Evolutionary conservation across 1,140 invertebrate genomes (phyloP).

Genomic region (Hirudo medicinalis): DNA sequence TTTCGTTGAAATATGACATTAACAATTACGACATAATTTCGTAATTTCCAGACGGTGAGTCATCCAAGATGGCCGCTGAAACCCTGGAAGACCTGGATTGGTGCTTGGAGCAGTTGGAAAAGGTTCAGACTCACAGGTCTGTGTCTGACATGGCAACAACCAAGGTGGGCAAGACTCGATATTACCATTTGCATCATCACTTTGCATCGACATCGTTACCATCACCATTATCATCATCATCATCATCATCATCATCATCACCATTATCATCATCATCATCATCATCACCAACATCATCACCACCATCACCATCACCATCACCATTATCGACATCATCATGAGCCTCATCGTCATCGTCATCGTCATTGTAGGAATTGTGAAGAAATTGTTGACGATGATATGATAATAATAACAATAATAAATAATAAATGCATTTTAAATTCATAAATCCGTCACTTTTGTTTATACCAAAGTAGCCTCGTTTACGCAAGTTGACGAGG

Average conservation of each 20-base stretch:
- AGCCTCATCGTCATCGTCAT: not conserved
- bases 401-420: too few species aligned
- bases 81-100: slow-evolving; percentile 97
- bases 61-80: slow-evolving; percentile 75
- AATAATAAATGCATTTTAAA: too few species aligned
- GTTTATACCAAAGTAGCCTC: not conserved
- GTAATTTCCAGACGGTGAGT: slow-evolving; percentile 63
- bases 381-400: too few species aligned
- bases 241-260: not conserved
- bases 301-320: not conserved
- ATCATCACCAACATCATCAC: not conserved
- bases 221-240: not conserved
- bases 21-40: slow-evolving; percentile 21
- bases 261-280: slow-evolving; percentile 2
- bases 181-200: not conserved
- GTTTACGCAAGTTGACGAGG: not conserved
- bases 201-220: not conserved
- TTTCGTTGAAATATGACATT: too few species aligned
- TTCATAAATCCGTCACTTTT: too few species aligned
- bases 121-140: slow-evolving; percentile 94
- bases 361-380: not conserved
- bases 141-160: slow-evolving; percentile 98
- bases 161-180: slow-evolving; percentile 57
- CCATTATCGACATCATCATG: not conserved
- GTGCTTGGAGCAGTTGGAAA: slow-evolving; percentile 97